A percentile compares a stretch with the other conserved stretches of the same genome.
These are phyloP conservation scores for Helicoverpa assulta DNA, from an alignment of 2,888 invertebrate genomes.

Conservation along the genomic window DNA sequence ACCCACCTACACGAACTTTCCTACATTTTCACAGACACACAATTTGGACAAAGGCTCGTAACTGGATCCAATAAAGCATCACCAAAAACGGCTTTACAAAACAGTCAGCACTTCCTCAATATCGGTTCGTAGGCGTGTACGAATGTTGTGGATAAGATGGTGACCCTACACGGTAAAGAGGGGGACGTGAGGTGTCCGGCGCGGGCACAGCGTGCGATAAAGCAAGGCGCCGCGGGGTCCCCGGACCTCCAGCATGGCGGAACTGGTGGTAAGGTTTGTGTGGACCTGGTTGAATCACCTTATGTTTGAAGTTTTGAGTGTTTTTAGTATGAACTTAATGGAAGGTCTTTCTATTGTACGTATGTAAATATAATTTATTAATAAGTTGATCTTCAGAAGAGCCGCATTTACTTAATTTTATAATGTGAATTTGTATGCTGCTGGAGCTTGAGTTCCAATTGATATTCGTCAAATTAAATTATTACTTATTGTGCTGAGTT, in stretches of 20 bases:
- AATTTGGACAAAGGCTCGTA: slow-evolving; percentile 28
- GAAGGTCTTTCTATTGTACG: no score
- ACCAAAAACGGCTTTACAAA: slow-evolving; percentile 53
- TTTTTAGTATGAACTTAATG: no score
- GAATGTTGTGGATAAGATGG: slow-evolving; percentile 61
- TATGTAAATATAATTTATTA: no score
- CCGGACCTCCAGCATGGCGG: slow-evolving; percentile 84
- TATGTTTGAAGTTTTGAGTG: not conserved
- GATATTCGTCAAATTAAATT: no score
- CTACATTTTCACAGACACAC: slow-evolving; percentile 13
- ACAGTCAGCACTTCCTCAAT: slow-evolving; percentile 57
- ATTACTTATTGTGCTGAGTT: no score
- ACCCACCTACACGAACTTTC: not conserved
- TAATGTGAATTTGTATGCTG: no score
- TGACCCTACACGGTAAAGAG: slow-evolving; percentile 71
- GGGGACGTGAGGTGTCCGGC: slow-evolving; percentile 83
- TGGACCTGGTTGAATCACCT: slow-evolving; percentile 66
- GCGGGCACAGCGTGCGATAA: slow-evolving; percentile 88
- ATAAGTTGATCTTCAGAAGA: no score
- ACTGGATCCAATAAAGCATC: slow-evolving; percentile 45
- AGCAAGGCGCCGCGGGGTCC: slow-evolving; percentile 88
- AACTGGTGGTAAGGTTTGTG: slow-evolving; percentile 54
- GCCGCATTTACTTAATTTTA: no score
- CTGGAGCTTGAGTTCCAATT: no score
- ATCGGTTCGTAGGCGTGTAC: slow-evolving; percentile 60